Evolutionary conservation across 2,888 invertebrate genomes (phyloP).

Genomic region (Digitonthophagus gazella): DNA sequence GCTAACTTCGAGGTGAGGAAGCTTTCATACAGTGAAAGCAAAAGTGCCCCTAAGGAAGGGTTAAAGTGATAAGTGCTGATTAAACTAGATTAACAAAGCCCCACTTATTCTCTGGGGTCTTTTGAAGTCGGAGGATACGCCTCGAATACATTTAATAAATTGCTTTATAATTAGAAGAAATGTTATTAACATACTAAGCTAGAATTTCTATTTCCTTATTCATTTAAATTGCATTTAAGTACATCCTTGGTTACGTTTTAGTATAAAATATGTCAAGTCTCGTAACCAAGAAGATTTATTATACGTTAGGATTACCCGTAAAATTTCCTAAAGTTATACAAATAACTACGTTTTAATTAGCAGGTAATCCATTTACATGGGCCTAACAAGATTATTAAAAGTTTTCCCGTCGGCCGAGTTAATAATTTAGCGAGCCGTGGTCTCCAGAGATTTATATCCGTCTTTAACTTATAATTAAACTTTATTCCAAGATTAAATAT

Average conservation of each 20-base stretch:
- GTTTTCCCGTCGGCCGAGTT: conserved; percentile 13
- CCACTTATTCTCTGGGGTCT: conserved; percentile 15
- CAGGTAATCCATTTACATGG: conserved; percentile 22
- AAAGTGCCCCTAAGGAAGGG: conserved; percentile 36
- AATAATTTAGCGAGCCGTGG: background rate
- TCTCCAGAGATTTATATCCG: background rate
- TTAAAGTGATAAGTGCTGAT: conserved; percentile 43
- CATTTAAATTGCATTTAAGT: too few relatives aligned
- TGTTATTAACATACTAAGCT: background rate
- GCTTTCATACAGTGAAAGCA: conserved; percentile 22
- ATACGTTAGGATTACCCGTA: too few relatives aligned
- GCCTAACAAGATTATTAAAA: conserved; percentile 23
- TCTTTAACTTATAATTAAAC: background rate
- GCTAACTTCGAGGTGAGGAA: conserved; percentile 21
- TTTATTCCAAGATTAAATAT: background rate
- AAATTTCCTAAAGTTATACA: conserved; percentile 24
- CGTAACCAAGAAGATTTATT: too few relatives aligned
- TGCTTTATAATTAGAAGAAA: background rate
- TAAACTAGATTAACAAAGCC: conserved; percentile 42
- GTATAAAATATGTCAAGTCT: too few relatives aligned
- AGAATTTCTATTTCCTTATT: too few relatives aligned
- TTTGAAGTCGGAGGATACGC: background rate
- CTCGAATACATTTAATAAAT: background rate
- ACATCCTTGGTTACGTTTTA: too few relatives aligned
- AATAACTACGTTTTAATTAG: conserved; percentile 26